Evolutionary conservation across 2,113 vertebrate genomes (phyloP), one percentile per base, ranked within the genome.

Genomic region (Arenaria interpres): DNA sequence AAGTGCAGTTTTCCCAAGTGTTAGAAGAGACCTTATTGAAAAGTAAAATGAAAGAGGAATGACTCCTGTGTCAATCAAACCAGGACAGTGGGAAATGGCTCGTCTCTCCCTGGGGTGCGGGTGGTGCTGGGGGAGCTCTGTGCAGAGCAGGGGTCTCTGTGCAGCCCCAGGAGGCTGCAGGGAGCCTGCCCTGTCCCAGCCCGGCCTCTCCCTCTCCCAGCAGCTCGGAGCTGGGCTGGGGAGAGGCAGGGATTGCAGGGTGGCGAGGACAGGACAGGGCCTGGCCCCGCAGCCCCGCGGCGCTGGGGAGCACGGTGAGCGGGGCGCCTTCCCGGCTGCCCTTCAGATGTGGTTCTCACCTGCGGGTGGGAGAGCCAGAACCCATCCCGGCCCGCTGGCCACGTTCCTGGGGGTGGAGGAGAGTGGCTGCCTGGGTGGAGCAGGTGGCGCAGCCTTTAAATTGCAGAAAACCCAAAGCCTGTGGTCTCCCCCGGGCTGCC

Each of bases 51-150:
- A 39, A 28, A 39, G 35, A 63, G 60, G 18, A 27, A 19, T 28
- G 16, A 63, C 12, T 39, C 60, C 23, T 39, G 60, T 27, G 35
- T 37, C 5, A 35, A 35, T 62, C 35, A 62, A 19, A 62, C 16
- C 60, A 62, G 60, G 60, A 27, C 35, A 8, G 60, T 39, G 22
- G 62, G 60, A 14, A 22, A 12, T 23, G 3, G 0, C 17, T 45
- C 3, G 1, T 18, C 9, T 25, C 5, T 72, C 4, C 13, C 30
- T 2, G 1, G 18, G 2, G 4, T 9, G 37, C n/a, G 3, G 23
- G 6, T 5, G 30, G 23, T 12, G 28, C 20, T 0, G 0, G 17
- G 46, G 41, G 7, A 13, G 28, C 46, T 59, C 27, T 4, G 3
- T 2, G 4, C 27, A 16, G 23, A 15, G 33, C 16, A 17, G 9